Base-by-base conservation (phyloP, 2,888 invertebrate species). In the Spilarctia lutea region DNA sequence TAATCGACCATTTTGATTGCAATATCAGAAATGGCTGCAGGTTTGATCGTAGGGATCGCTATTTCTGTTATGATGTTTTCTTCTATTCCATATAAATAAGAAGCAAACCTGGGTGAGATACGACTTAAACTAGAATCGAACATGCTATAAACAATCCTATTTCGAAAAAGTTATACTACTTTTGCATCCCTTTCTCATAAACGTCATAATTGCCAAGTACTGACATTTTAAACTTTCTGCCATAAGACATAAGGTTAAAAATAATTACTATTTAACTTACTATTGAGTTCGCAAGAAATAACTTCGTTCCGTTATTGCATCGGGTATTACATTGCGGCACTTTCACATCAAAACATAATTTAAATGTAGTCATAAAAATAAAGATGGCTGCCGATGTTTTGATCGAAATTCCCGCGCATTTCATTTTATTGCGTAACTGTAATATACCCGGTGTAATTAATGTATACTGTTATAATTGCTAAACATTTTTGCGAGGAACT, bases 381-480 rank as follows among this genome's bases (percentile, higher is more conserved):
- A 56, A 27, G 68, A 48, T 68, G 35, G 39, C 16, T 13, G 35
- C 24, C 68, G 24, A 35, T 63, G 27, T 24, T 42, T 11, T 27
- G 56, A 56, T 68, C 39, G 33, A 67, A 66, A 71, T 79, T 67
- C 56, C 71, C 56, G 35, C n/a, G 30, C 48, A 70, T 52, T 70
- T 39, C n/a, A 7, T 70, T 72, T 77, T 72, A 77, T 52, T 48
- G 63, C 66, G n/a, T 60, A 72, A 74, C 71, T 71, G 71, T 71
- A 56, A 6, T 42, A 3, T 48, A 10, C 8, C 24, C 65, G 48
- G 65, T 35, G 65, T 65, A 48, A 71, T 71, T 71, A 71, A 20
- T 45, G 35, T 18, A 18, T 33, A 71, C 30, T 71, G 35, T 63
- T 60, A 70, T 60, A 70, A 63, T 63, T 27, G 63, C 63, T 63